Percentiles rank a stretch among this genome's conserved stretches.
Conservation (phyloP, 2,888 invertebrate genomes). For the Cephalotes varians region DNA sequence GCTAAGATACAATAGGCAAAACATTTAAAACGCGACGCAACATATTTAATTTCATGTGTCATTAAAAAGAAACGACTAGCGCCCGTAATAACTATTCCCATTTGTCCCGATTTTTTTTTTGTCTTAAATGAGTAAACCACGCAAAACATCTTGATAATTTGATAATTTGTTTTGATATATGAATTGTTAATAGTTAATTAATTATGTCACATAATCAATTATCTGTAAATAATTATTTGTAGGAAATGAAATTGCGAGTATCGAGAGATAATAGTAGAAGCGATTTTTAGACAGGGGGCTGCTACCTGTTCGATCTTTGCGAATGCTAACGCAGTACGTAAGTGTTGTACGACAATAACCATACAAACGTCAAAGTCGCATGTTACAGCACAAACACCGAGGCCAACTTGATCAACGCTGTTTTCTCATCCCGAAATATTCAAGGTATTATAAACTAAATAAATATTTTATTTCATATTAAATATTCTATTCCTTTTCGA, state of each 20-base stretch:
- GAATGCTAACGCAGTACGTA: background rate
- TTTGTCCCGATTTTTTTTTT: background rate
- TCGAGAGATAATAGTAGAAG: background rate
- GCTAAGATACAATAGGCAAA: background rate
- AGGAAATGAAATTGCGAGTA: background rate
- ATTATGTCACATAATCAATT: background rate
- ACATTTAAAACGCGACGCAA: background rate
- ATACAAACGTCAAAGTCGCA: background rate
- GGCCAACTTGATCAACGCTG: background rate
- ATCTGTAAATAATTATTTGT: background rate
- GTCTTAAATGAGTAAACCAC: background rate
- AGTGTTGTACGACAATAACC: background rate
- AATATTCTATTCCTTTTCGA: background rate
- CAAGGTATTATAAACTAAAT: background rate
- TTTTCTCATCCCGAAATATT: background rate
- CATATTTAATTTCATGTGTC: background rate
- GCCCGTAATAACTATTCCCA: background rate
- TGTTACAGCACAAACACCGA: background rate
- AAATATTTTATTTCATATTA: too few species aligned
- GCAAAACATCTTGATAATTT: background rate
- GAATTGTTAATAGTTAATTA: background rate
- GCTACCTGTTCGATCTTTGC: background rate
- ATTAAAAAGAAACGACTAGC: background rate
- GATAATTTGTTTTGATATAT: background rate
- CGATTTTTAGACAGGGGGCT: background rate